Evolutionary conservation across 2,797 vertebrate genomes (phyloP), one percentile per base, ranked within the genome.

Genomic region (Vireo griseus): DNA sequence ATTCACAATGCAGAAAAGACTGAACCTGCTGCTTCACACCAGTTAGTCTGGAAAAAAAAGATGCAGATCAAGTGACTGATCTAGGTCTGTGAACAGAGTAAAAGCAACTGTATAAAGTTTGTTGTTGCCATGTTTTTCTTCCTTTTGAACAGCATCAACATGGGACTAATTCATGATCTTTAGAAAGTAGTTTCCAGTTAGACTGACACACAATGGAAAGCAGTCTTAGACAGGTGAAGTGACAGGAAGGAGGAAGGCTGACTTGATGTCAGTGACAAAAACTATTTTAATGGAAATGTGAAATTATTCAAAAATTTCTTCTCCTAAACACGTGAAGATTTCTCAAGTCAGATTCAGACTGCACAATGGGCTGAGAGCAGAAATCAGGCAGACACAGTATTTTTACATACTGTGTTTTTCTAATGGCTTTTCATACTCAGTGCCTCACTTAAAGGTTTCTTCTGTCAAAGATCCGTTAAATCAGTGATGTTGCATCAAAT

Each of bases 271-370:
- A 94, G 68, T 96, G 95, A 97, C 92, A 97, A 97, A 96, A 96
- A 95, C 93, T 95, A 96, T 96, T 93, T 96, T 97, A 97, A 97
- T 96, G 94, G 96, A 97, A 96, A 96, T 94, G 94, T 86, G 94
- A 95, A 96, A 97, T 94, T 94, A 97, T 96, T 96, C 94, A 97
- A 96, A 94, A 94, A 92, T 92, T 94, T 96, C 85, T 96, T 91
- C 90, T 92, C 54, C 79, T 92, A 93, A 94, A 92, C 95, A 94
- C 37, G 19, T 89, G 84, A 96, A 95, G 91, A 91, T 94, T 95
- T 96, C 88, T 92, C 93, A 68, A 97, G 94, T 92, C 89, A 94
- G 86, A 94, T 93, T 74, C 92, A 92, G 92, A 59, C 79, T 84
- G 83, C 93, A 93, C 93, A 93, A 91, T 85, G 87, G 86, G 92